Percentiles rank a stretch among this genome's conserved stretches.
phyloP scores from a whole-genome alignment of 2,888 invertebrate species.

The Melieria picta region DNA sequence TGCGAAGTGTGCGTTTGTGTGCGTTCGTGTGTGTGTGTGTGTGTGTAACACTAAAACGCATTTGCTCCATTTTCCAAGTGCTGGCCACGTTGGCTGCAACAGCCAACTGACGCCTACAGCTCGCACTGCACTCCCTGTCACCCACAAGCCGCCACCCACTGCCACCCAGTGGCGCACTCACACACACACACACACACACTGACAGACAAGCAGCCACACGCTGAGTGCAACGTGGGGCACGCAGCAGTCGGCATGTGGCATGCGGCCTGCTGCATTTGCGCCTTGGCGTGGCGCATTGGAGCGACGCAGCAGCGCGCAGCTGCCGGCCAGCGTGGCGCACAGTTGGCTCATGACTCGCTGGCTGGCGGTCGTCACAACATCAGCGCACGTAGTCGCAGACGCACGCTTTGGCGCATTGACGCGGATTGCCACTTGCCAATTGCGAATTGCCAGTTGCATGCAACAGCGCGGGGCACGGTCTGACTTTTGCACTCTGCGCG shows the following conservation, averaged over 20 bases:
- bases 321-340: too few species aligned
- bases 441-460: neutral
- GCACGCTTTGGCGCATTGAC: slow-evolving; percentile 1
- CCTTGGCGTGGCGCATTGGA: too few species aligned
- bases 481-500: neutral
- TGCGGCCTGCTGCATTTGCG: too few species aligned
- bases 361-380: neutral
- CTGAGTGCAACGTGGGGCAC: slow-evolving; percentile 2
- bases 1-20: too few species aligned
- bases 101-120: too few species aligned
- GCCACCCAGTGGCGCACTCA: neutral
- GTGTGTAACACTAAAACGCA: too few species aligned
- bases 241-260: too few species aligned
- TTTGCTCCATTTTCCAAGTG: too few species aligned
- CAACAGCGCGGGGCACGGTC: neutral
- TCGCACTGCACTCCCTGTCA: neutral
- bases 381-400: neutral
- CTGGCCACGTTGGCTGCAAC: too few species aligned
- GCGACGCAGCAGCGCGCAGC: too few species aligned
- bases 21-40: too few species aligned
- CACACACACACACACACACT: slow-evolving; percentile 28
- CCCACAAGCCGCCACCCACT: neutral
- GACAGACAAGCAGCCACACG: neutral
- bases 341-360: neutral
- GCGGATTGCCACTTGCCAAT: neutral